Evolutionary conservation across 2,888 invertebrate species (phyloP).

Genomic region (Papilio protenor): DNA sequence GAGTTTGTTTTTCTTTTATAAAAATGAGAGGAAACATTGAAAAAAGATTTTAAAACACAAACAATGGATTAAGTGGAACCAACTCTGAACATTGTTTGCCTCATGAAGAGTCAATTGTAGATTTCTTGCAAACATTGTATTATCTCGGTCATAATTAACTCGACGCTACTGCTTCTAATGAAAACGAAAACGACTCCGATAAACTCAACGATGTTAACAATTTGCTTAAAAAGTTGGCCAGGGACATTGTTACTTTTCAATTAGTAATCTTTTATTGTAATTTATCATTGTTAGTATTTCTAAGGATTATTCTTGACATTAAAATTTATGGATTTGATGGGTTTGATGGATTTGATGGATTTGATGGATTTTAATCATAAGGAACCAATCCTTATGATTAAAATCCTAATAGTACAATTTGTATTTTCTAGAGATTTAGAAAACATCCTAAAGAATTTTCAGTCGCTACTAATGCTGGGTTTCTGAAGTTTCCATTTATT

Average conservation of each 20-base stretch:
- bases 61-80: background rate
- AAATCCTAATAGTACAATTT: too few relatives aligned
- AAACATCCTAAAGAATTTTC: background rate
- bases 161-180: slow-evolving; percentile 22
- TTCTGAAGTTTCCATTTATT: too few relatives aligned
- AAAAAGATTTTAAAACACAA: background rate
- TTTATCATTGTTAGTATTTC: background rate
- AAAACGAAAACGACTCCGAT: slow-evolving; percentile 20
- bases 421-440: background rate
- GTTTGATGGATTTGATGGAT: too few relatives aligned
- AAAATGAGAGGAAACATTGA: background rate
- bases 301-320: background rate
- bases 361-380: too few relatives aligned
- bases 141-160: slow-evolving; percentile 24
- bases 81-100: slow-evolving; percentile 10
- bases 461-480: background rate
- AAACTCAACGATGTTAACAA: slow-evolving; percentile 19
- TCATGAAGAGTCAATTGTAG: slow-evolving; percentile 6
- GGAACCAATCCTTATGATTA: too few relatives aligned
- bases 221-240: slow-evolving; percentile 27
- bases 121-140: slow-evolving; percentile 29
- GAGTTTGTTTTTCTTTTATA: background rate
- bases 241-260: background rate
- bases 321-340: background rate
- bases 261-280: background rate